Conservation (phyloP, 1,140 invertebrate species). For the Metaphire vulgaris region DNA sequence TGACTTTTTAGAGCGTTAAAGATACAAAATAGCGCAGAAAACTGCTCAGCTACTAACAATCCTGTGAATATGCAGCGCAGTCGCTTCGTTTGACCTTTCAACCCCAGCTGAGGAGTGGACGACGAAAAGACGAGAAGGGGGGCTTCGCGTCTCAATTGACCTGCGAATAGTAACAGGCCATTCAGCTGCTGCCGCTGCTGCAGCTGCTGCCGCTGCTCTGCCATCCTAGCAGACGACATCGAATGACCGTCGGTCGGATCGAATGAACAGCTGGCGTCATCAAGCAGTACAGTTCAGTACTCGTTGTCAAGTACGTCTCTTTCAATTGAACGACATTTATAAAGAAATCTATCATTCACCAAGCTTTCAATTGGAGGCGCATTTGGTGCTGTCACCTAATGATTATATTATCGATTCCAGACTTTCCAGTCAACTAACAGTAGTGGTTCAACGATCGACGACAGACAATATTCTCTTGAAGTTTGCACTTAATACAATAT, state of each 20-base stretch:
- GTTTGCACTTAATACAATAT: not conserved
- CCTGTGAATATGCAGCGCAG: conserved; percentile 28
- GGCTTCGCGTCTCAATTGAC: not conserved
- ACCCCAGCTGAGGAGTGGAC: not conserved
- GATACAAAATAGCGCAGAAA: not conserved
- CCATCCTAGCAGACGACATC: too few species aligned
- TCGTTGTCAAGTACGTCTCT: not conserved
- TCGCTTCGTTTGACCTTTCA: conserved; percentile 9
- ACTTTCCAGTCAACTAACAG: too few species aligned
- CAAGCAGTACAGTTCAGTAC: not conserved
- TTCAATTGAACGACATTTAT: not conserved
- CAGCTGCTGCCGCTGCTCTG: too few species aligned
- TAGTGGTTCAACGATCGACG: not conserved
- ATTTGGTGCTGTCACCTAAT: too few species aligned
- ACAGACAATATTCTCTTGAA: not conserved
- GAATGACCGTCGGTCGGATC: not conserved
- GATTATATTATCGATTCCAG: too few species aligned
- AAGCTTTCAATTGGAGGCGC: too few species aligned
- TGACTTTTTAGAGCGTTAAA: not conserved
- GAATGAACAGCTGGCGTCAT: not conserved
- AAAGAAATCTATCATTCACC: too few species aligned
- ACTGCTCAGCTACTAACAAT: conserved; percentile 17
- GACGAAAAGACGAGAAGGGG: not conserved
- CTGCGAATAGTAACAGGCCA: not conserved
- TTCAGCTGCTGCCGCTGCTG: not conserved